phyloP scores from a whole-genome alignment of 2,113 vertebrate species.

The Bujurquina vittata region DNA sequence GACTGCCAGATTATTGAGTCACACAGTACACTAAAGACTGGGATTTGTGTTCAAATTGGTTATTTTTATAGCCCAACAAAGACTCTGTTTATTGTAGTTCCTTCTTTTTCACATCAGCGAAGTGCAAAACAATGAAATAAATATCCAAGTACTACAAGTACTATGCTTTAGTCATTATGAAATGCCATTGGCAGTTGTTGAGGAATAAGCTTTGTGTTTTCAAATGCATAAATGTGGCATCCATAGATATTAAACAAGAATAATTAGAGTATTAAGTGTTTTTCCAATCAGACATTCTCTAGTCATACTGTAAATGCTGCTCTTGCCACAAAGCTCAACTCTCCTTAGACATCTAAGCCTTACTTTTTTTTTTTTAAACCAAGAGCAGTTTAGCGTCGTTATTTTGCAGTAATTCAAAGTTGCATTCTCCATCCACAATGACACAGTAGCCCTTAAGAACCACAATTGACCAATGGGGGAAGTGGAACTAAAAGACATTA shows the following conservation, averaged over 20 bases:
- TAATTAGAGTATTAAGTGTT: slow-evolving; percentile 67
- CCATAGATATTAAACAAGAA: slow-evolving; percentile 49
- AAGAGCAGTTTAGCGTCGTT: slow-evolving; percentile 62
- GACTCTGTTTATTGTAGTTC: not conserved
- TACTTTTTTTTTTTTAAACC: slow-evolving; percentile 43
- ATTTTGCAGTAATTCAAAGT: slow-evolving; percentile 73
- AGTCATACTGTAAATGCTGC: slow-evolving; percentile 52
- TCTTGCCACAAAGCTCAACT: slow-evolving; percentile 35
- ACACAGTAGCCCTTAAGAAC: slow-evolving; percentile 62
- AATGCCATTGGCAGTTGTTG: slow-evolving; percentile 36
- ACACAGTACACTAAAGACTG: not conserved
- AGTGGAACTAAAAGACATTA: slow-evolving; percentile 65
- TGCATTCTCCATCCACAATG: slow-evolving; percentile 60
- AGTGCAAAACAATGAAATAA: slow-evolving; percentile 18
- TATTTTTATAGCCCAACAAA: slow-evolving; percentile 35
- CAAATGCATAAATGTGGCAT: slow-evolving; percentile 30
- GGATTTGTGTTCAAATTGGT: slow-evolving; percentile 45
- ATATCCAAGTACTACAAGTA: not conserved
- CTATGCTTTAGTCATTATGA: slow-evolving; percentile 33
- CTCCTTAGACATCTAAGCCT: slow-evolving; percentile 57
- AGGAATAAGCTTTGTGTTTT: slow-evolving; percentile 36
- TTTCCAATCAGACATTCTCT: slow-evolving; percentile 57
- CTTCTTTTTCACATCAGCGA: slow-evolving; percentile 31
- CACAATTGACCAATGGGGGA: slow-evolving; percentile 68
- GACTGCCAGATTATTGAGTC: slow-evolving; percentile 18